Conservation (phyloP, 2,797 vertebrate species). For the Myotis daubentonii region DNA sequence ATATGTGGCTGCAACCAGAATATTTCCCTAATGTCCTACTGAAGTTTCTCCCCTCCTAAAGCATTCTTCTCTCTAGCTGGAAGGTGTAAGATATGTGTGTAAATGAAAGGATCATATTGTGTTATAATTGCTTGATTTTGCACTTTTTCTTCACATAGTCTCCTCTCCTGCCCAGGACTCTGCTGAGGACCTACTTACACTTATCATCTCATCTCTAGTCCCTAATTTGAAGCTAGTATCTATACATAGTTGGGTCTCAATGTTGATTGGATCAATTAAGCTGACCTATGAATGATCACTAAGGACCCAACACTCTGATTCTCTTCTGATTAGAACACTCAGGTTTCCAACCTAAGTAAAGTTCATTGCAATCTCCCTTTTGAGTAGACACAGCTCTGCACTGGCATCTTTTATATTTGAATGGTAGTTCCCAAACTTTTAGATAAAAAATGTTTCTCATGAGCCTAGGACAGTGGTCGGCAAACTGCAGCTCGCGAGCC, state of each 20-base stretch:
- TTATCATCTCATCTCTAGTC: background rate
- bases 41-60: background rate
- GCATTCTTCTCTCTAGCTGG: background rate
- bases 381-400: background rate
- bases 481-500: no score
- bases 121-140: background rate
- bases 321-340: background rate
- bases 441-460: constrained; percentile 3
- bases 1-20: background rate
- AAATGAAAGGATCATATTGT: background rate
- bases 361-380: background rate
- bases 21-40: background rate
- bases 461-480: background rate
- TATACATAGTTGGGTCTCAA: background rate
- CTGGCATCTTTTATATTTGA: background rate
- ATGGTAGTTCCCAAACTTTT: background rate
- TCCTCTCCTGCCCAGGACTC: background rate
- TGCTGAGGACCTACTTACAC: background rate
- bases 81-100: background rate
- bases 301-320: background rate
- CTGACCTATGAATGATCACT: background rate
- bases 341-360: background rate
- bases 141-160: background rate
- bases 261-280: background rate
- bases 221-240: background rate